A percentile compares a stretch with the other conserved stretches of the same genome.
Evolutionary conservation across 2,888 invertebrate genomes (phyloP).

Genomic region (Drosophila putrida): DNA sequence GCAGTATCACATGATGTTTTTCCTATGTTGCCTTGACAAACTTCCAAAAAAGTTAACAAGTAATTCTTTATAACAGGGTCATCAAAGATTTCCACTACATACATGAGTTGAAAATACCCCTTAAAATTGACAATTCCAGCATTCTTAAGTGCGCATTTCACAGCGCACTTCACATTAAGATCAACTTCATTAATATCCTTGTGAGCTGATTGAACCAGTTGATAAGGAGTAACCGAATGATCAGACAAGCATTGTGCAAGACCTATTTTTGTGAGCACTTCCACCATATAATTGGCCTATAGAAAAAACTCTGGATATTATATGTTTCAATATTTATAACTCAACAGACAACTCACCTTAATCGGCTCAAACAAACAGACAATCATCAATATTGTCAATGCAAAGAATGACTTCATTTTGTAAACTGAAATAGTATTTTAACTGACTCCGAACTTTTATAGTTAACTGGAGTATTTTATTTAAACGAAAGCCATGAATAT

Average conservation of each 20-base stretch:
- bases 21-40: not conserved
- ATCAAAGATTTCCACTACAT: not conserved
- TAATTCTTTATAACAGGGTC: not conserved
- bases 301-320: not conserved
- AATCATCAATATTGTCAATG: not conserved
- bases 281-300: not conserved
- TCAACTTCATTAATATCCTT: not conserved
- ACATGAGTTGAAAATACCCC: not conserved
- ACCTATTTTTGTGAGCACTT: not conserved
- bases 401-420: slow-evolving; percentile 7
- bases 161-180: not conserved
- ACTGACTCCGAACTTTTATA: not conserved
- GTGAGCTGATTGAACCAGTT: not conserved
- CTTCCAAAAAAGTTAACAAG: not conserved
- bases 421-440: not conserved
- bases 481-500: not conserved
- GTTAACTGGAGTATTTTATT: not conserved
- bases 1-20: slow-evolving; percentile 4
- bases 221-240: not conserved
- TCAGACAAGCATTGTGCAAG: not conserved
- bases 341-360: slow-evolving; percentile 15
- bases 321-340: not conserved
- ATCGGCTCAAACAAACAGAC: slow-evolving; percentile 6
- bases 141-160: not conserved
- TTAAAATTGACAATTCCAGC: not conserved